A percentile compares a stretch with the other conserved stretches of the same genome.
Evolutionary conservation across 2,113 vertebrate species (phyloP).

Genomic region (Buteo buteo): DNA sequence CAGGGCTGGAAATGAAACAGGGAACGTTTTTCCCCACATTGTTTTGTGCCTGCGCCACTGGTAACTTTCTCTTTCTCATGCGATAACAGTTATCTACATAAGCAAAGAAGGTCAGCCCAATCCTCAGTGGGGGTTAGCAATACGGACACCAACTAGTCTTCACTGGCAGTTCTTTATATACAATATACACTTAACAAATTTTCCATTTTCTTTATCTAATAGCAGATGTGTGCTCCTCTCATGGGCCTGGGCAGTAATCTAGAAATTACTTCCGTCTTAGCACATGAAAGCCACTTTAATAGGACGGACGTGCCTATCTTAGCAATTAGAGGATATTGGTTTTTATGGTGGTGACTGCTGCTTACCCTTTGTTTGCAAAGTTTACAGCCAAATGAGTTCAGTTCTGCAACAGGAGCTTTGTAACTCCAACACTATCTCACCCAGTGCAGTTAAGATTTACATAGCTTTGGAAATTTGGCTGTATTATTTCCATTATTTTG

Average conservation of each 20-base stretch:
- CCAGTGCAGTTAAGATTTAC: fast-evolving
- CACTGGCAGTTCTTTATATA: not conserved
- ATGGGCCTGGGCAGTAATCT: fast-evolving
- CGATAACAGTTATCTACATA: not conserved
- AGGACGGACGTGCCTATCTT: not conserved
- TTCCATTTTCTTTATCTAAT: not conserved
- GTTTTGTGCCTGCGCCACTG: fast-evolving
- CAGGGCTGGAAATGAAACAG: not conserved
- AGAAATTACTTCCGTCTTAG: fast-evolving
- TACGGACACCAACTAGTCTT: not conserved
- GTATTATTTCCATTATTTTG: not conserved
- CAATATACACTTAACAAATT: too few species aligned
- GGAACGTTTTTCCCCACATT: fast-evolving
- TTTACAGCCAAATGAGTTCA: not conserved
- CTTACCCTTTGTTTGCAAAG: not conserved
- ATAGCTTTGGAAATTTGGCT: not conserved
- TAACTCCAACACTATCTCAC: fast-evolving
- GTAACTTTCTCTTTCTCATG: not conserved
- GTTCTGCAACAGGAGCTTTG: not conserved
- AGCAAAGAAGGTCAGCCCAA: not conserved
- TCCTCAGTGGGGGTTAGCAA: fast-evolving
- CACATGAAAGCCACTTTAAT: not conserved
- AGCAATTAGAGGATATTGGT: fast-evolving
- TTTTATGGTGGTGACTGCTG: not conserved
- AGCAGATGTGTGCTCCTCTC: not conserved